Evolutionary conservation across 2,797 vertebrate species (phyloP).

Genomic region (Lacerta agilis): DNA sequence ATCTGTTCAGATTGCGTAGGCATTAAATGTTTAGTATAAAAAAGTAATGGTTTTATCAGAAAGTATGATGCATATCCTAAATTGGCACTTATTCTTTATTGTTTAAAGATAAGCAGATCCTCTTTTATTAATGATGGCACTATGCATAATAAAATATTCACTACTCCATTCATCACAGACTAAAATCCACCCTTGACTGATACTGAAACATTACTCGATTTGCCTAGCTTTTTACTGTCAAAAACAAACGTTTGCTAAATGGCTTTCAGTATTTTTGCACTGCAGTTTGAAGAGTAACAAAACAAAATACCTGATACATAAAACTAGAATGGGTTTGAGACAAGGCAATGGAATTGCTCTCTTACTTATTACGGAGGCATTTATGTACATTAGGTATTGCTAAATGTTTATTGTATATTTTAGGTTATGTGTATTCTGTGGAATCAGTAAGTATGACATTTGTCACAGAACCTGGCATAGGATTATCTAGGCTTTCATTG

Average conservation of each 20-base stretch:
- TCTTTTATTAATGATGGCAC: neutral
- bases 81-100: neutral
- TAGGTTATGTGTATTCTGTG: too few species aligned
- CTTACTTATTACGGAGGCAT: neutral
- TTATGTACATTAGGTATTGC: neutral
- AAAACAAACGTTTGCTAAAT: neutral
- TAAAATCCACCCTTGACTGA: neutral
- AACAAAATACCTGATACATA: neutral
- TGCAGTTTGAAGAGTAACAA: neutral
- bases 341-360: neutral
- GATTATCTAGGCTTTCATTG: neutral
- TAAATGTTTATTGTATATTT: neutral
- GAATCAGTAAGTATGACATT: neutral
- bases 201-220: neutral
- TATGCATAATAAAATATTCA: neutral
- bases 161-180: neutral
- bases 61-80: rapidly evolving
- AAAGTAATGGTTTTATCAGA: neutral
- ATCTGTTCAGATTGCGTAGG: neutral
- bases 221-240: neutral
- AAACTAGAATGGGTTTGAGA: neutral
- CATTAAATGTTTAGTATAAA: neutral
- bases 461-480: neutral
- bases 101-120: neutral
- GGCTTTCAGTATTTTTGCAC: neutral